phyloP scores from a whole-genome alignment of 2,888 invertebrate genomes.

The Heliconius erato region DNA sequence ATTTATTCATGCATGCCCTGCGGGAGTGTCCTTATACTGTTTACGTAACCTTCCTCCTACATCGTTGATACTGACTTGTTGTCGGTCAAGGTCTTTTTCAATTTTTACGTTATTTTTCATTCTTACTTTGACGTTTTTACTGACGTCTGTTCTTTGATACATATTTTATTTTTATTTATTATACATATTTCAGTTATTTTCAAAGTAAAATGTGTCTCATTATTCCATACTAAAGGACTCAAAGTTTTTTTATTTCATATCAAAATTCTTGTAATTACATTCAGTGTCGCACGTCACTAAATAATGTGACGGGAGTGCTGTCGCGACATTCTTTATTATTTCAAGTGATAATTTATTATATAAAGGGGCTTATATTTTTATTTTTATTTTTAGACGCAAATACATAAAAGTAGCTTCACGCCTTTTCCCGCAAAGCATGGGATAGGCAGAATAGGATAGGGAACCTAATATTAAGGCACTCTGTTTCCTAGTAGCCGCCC shows the following conservation, averaged over 20 bases:
- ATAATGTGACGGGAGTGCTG: slow-evolving; percentile 20
- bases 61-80: not conserved
- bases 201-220: not conserved
- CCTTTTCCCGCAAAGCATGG: too few species aligned
- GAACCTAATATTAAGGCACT: too few species aligned
- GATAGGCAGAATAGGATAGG: too few species aligned
- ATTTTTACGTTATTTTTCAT: not conserved
- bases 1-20: not conserved
- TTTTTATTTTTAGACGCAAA: too few species aligned
- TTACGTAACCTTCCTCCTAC: not conserved
- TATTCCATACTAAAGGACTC: not conserved
- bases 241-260: not conserved
- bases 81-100: not conserved
- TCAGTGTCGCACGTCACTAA: slow-evolving; percentile 19
- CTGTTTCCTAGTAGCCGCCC: too few species aligned
- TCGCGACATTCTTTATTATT: slow-evolving; percentile 7
- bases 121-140: not conserved
- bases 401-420: too few species aligned
- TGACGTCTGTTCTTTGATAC: not conserved
- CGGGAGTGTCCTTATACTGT: not conserved
- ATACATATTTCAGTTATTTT: not conserved
- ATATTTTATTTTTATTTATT: not conserved
- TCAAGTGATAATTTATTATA: not conserved
- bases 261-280: slow-evolving; percentile 16
- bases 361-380: not conserved